phyloP scores from a whole-genome alignment of 2,113 vertebrate species.

The Falco punctatus region DNA sequence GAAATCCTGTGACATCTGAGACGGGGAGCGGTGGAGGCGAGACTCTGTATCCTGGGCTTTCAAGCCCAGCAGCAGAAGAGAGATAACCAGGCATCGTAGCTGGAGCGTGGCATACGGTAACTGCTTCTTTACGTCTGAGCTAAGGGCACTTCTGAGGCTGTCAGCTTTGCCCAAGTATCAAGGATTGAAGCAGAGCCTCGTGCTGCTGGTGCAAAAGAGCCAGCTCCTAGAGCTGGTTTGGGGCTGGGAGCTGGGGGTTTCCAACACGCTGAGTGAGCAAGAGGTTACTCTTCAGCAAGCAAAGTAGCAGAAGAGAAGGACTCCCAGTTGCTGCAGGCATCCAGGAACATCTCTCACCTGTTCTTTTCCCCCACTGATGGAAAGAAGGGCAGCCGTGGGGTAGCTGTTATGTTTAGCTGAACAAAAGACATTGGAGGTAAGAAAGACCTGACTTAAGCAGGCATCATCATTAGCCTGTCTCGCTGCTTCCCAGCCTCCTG shows the following conservation, averaged over 20 bases:
- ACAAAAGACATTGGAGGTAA: background rate
- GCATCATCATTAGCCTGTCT: background rate
- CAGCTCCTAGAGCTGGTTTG: background rate
- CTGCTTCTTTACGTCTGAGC: background rate
- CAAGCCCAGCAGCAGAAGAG: background rate
- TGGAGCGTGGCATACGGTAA: fast-evolving
- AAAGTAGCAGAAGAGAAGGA: background rate
- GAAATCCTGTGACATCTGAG: background rate
- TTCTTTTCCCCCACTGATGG: background rate
- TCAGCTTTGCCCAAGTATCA: background rate
- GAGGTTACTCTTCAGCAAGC: background rate
- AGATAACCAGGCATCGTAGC: fast-evolving
- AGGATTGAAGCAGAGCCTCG: background rate
- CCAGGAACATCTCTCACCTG: background rate
- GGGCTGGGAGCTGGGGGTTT: background rate
- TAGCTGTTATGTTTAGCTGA: background rate
- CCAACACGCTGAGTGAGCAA: background rate
- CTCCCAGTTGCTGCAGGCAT: background rate
- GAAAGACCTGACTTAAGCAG: background rate
- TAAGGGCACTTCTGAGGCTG: background rate
- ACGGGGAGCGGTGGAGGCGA: background rate
- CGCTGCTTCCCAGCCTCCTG: background rate
- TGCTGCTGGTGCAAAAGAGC: background rate
- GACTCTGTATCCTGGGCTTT: background rate
- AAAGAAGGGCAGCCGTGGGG: background rate